Conservation (phyloP, 2,888 invertebrate species). For the Chaetoderma sp. region DNA sequence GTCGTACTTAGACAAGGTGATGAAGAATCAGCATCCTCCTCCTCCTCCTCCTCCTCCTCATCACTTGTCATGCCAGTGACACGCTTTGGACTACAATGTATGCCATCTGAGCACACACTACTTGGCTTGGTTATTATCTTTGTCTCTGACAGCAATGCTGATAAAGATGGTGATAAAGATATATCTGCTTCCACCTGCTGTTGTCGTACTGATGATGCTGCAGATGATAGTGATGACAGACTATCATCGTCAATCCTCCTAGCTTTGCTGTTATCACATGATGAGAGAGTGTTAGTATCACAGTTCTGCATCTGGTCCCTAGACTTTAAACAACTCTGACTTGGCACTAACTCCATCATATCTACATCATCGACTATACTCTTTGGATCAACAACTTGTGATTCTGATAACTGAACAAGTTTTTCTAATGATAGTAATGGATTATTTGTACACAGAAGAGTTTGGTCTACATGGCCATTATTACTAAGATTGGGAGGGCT, state of each 20-base stretch:
- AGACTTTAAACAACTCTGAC: constrained; percentile 46
- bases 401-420: constrained; percentile 59
- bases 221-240: neutral
- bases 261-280: too few relatives aligned
- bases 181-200: neutral
- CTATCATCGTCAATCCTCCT: too few relatives aligned
- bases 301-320: neutral
- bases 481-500: too few relatives aligned
- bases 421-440: constrained; percentile 64
- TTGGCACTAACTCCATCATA: constrained; percentile 41
- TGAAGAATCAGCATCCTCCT: constrained; percentile 33
- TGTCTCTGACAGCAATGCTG: neutral
- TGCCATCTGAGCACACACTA: neutral
- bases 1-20: too few relatives aligned
- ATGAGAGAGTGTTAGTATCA: constrained; percentile 14
- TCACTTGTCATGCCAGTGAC: constrained; percentile 9
- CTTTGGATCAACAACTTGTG: constrained; percentile 62
- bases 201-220: neutral
- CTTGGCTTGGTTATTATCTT: neutral
- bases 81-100: neutral
- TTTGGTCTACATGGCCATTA: too few relatives aligned
- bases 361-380: constrained; percentile 65
- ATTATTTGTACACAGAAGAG: too few relatives aligned
- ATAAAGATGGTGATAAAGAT: neutral
- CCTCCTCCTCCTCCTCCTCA: constrained; percentile 34